Conservation (phyloP, 2,888 invertebrate genomes). For the Troilus luridus region DNA sequence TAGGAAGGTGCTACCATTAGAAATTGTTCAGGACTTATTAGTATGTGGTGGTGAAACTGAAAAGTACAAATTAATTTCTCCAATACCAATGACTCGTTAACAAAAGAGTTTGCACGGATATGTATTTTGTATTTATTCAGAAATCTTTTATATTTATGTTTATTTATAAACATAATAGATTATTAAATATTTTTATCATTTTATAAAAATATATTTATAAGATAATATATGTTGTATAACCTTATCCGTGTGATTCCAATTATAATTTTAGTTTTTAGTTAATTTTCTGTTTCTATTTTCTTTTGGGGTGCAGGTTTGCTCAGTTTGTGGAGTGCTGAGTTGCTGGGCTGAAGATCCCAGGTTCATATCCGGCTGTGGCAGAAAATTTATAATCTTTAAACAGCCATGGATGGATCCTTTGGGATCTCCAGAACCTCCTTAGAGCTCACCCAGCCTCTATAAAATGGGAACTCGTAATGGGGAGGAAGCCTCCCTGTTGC, state of each 20-base stretch:
- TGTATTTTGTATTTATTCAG: conserved; percentile 27
- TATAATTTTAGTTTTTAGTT: neutral
- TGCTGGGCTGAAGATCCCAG: too few species aligned
- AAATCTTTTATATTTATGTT: conserved; percentile 36
- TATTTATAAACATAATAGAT: conserved; percentile 15
- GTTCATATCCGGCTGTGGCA: too few species aligned
- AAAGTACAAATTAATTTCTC: conserved; percentile 71
- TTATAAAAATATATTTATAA: conserved; percentile 39
- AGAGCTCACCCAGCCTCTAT: too few species aligned
- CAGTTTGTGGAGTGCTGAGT: too few species aligned
- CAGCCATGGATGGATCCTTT: too few species aligned
- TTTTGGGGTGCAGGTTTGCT: neutral
- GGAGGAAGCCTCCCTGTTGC: too few species aligned
- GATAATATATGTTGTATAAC: conserved; percentile 12
- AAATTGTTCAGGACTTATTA: conserved; percentile 71
- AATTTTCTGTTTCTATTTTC: neutral
- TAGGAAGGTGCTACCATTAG: conserved; percentile 70
- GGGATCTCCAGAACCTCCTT: too few species aligned
- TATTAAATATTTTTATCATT: conserved; percentile 32
- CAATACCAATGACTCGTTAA: conserved; percentile 63
- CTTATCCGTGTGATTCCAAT: conserved; percentile 18
- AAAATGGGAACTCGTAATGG: too few species aligned
- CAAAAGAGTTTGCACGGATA: neutral
- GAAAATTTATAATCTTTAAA: too few species aligned
- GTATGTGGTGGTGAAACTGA: conserved; percentile 71